Conservation (phyloP, 1,140 invertebrate species). For the Cepaea nemoralis region DNA sequence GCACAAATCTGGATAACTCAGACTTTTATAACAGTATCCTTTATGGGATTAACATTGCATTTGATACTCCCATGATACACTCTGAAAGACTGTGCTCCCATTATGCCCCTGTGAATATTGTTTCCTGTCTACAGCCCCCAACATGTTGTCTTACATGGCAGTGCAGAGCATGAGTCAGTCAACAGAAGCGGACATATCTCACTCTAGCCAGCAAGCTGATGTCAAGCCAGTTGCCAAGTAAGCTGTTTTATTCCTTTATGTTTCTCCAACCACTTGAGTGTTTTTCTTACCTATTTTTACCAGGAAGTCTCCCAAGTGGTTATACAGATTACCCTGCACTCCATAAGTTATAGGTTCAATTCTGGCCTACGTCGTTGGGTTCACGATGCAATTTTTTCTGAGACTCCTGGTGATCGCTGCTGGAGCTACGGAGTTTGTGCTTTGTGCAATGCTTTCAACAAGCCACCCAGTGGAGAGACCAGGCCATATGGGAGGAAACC, state of each 20-base stretch:
- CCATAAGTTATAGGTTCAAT: not conserved
- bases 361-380: not conserved
- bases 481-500: no score
- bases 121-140: not conserved
- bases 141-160: conserved; percentile 19
- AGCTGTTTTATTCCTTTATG: not conserved
- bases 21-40: no score
- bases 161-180: conserved; percentile 26
- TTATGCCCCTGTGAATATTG: not conserved
- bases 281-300: not conserved
- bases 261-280: not conserved
- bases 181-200: conserved; percentile 26
- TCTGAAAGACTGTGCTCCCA: not conserved
- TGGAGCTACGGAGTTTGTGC: no score
- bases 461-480: no score
- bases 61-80: no score
- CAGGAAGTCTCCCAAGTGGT: not conserved
- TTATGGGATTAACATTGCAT: no score
- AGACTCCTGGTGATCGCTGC: no score
- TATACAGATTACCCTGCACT: not conserved
- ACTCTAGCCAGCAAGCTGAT: not conserved
- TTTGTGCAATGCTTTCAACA: no score
- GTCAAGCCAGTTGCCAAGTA: not conserved
- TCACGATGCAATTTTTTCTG: no score
- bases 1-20: no score